Evolutionary conservation across 2,113 vertebrate species (phyloP).

Genomic region (Rhodinocichla rosea): DNA sequence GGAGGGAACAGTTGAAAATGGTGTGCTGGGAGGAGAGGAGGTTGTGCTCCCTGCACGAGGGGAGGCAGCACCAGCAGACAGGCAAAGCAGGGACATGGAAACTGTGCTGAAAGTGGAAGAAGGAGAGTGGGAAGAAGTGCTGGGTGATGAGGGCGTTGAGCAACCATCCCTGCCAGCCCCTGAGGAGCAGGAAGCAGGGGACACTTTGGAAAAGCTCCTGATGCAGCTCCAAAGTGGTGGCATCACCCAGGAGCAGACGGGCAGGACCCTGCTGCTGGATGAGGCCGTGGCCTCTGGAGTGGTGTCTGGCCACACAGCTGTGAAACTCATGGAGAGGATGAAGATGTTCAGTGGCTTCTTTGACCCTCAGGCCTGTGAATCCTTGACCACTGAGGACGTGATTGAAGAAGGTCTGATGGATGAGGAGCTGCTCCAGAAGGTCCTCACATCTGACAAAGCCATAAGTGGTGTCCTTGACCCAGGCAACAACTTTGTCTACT

Average conservation of each 20-base stretch:
- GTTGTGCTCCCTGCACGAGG: neutral
- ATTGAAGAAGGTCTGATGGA: constrained; percentile 85
- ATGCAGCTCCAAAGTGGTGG: constrained; percentile 80
- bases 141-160: neutral
- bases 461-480: constrained; percentile 87
- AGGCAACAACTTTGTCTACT: constrained; percentile 70
- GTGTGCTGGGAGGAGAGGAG: neutral
- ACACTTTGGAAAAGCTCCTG: constrained; percentile 71
- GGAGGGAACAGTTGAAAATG: neutral
- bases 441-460: constrained; percentile 83
- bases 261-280: constrained; percentile 80
- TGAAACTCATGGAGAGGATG: constrained; percentile 86
- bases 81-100: neutral
- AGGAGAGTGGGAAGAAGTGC: neutral
- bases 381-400: constrained; percentile 83
- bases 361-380: constrained; percentile 74
- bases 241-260: constrained; percentile 72
- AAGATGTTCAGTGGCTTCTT: constrained; percentile 89
- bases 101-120: neutral
- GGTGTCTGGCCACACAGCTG: constrained; percentile 82
- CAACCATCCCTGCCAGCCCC: neutral
- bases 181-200: constrained; percentile 19
- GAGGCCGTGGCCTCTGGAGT: constrained; percentile 79
- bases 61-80: neutral
- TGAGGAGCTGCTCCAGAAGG: constrained; percentile 85